A percentile compares a stretch with the other conserved stretches of the same genome.
Conservation (phyloP, 2,113 vertebrate species). For the Cochlearius cochlearius region DNA sequence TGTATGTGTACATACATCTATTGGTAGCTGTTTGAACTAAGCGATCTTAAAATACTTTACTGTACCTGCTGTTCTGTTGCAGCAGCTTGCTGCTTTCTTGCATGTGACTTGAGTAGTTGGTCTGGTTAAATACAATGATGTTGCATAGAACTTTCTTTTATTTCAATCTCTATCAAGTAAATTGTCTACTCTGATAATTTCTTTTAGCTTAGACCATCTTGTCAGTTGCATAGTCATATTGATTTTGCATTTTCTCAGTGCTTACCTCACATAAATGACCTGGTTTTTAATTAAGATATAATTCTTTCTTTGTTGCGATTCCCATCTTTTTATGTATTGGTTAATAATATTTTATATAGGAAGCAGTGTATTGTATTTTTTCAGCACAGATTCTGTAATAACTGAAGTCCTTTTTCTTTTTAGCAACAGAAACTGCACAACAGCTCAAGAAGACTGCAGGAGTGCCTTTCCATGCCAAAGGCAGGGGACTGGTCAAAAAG, state of each 20-base stretch:
- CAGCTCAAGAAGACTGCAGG: conserved; percentile 96
- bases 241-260: not conserved
- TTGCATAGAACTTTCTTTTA: not conserved
- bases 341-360: not conserved
- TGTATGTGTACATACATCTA: not conserved
- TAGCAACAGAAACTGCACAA: conserved; percentile 95
- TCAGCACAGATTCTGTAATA: not conserved
- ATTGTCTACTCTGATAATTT: not conserved
- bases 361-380: not conserved
- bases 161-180: not conserved
- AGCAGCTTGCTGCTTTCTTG: not conserved
- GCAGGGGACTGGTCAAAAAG: conserved; percentile 95
- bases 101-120: not conserved
- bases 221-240: not conserved
- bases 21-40: not conserved
- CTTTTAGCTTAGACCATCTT: not conserved
- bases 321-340: not conserved
- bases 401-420: not conserved
- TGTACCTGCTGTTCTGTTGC: not conserved
- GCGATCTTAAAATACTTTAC: not conserved
- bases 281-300: not conserved
- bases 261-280: not conserved
- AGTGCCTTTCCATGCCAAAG: conserved; percentile 97
- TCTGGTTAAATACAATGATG: not conserved
- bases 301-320: not conserved